A percentile compares a stretch with the other conserved stretches of the same genome.
These are phyloP conservation scores for Plagodis pulveraria DNA, from an alignment of 2,888 invertebrate species.

Conservation along the genomic window DNA sequence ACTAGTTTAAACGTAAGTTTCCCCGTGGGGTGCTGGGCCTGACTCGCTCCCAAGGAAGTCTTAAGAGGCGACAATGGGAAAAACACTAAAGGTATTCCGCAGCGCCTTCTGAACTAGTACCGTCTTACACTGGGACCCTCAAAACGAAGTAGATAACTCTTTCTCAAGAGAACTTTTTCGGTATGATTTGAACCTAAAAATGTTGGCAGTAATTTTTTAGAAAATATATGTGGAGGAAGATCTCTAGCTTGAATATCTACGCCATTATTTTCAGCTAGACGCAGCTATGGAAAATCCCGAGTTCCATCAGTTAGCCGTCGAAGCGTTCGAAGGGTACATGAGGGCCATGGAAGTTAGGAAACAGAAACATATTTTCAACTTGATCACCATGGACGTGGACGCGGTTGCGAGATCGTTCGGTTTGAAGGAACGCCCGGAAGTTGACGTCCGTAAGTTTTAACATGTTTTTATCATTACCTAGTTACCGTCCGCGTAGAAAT, in stretches of 20 bases:
- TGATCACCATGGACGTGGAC: conserved; percentile 93
- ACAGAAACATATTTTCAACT: conserved; percentile 96
- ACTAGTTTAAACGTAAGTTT: too few relatives aligned
- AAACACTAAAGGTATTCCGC: too few relatives aligned
- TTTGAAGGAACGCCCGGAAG: conserved; percentile 95
- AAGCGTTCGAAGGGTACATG: conserved; percentile 97
- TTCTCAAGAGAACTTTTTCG: too few relatives aligned
- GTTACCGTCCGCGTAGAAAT: too few relatives aligned
- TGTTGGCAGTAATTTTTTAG: not conserved
- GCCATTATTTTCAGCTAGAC: conserved; percentile 89
- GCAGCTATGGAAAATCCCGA: conserved; percentile 94
- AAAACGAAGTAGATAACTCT: too few relatives aligned
- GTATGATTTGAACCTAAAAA: too few relatives aligned
- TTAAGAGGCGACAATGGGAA: too few relatives aligned
- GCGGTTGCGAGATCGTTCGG: conserved; percentile 96
- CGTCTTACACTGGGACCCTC: too few relatives aligned
- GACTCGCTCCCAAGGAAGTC: too few relatives aligned
- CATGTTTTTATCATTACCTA: conserved; percentile 2
- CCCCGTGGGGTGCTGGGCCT: too few relatives aligned
- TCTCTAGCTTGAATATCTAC: not conserved
- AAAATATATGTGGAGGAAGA: not conserved
- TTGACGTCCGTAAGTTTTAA: conserved; percentile 91
- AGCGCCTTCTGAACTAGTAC: too few relatives aligned
- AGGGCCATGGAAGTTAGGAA: conserved; percentile 98
- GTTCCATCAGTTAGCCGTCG: conserved; percentile 94